Base-by-base conservation (phyloP, 2,797 vertebrate genomes). In the Rhyacichthys aspro region DNA sequence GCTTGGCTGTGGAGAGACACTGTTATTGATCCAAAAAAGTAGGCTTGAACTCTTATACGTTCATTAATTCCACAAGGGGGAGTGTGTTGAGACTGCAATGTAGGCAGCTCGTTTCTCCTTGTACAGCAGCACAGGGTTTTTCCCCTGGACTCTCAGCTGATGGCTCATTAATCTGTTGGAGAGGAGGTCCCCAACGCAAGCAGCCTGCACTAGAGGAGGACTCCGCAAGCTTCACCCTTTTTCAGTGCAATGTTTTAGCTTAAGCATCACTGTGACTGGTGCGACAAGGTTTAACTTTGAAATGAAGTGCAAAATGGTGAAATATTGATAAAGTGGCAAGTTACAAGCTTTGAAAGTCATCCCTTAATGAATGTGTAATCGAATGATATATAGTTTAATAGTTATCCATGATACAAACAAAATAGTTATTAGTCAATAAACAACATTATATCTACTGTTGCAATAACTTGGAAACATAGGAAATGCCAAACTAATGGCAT, bases 141-240 rank as follows among this genome's bases (percentile, higher is more conserved):
- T 90, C 84, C 82, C 70, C 72, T 76, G 55, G 88, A 89, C 82
- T 73, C 74, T 75, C 62, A 73, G 78, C 79, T 86, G 86, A 92
- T 83, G 84, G 86, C 86, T 91, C 89, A 90, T 92, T 88, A 91
- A 92, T 91, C 90, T 87, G 64, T 75, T 80, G 70, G 78, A 74
- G 81, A 82, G 84, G 84, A 86, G 82, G 85, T 81, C 79, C 84
- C 79, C 78, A 63, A 74, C 48, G 43, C 58, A 74, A 80, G 81
- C 62, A 76, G 74, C 66, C 76, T 72, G 75, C 59, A 9, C 76
- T 75, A 76, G 77, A 67, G 67, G 70, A 91, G 82, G 81, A 88
- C 86, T 88, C 74, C 84, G 85, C 59, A 48, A 62, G 63, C 70
- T 45, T 63, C 15, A 28, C 64, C 50, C 48, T 67, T 66, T 70